A percentile compares a stretch with the other conserved stretches of the same genome.
These are phyloP conservation scores for Nerophis ophidion DNA, from an alignment of 2,113 vertebrate species.

Conservation along the genomic window DNA sequence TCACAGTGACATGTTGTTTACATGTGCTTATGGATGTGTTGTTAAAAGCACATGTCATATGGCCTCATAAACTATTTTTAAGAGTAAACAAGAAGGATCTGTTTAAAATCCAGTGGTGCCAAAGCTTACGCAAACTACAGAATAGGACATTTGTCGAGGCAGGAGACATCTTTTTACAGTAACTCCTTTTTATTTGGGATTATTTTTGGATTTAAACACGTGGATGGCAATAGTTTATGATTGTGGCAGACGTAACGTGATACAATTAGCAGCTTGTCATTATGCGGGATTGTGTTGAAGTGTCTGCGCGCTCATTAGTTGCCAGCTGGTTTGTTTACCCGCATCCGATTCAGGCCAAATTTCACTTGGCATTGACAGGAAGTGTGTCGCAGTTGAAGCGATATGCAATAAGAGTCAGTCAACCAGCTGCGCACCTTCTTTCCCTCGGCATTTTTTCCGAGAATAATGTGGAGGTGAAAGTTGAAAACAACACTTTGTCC, in stretches of 20 bases:
- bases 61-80: background rate
- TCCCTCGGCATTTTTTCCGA: background rate
- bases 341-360: background rate
- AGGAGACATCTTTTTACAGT: no score
- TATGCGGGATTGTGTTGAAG: no score
- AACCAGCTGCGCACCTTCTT: background rate
- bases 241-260: background rate
- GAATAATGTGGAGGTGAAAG: background rate
- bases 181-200: background rate
- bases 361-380: conserved; percentile 4
- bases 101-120: background rate
- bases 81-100: background rate
- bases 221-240: background rate
- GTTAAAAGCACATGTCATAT: background rate
- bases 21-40: no score
- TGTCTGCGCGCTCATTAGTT: background rate
- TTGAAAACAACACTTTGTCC: background rate
- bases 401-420: background rate
- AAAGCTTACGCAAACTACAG: background rate
- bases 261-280: no score
- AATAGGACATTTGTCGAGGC: no score
- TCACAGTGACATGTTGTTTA: no score
- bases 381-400: background rate
- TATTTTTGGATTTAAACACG: background rate
- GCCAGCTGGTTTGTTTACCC: background rate